phyloP scores from a whole-genome alignment of 2,797 vertebrate genomes.

The Hippopotamyrus pictus region DNA sequence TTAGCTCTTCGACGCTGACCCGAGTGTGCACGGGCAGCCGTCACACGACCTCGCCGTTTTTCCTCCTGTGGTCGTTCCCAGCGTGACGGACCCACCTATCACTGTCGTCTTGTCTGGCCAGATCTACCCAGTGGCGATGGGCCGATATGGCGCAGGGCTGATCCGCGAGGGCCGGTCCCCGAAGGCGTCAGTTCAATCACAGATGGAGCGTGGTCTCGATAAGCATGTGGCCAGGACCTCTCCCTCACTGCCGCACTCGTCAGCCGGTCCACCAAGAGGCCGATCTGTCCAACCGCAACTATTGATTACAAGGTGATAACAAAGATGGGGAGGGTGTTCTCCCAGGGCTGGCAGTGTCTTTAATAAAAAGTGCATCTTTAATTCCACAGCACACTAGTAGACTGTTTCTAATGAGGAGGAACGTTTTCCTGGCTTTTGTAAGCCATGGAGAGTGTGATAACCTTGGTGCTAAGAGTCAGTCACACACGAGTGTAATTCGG shows the following conservation, averaged over 20 bases:
- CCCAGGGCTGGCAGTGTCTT: not conserved
- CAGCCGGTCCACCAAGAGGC: not conserved
- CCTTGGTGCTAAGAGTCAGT: not conserved
- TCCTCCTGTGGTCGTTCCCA: not conserved
- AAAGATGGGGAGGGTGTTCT: not conserved
- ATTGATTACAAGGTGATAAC: not conserved
- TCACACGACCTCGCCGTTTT: not conserved
- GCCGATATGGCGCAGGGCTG: not conserved
- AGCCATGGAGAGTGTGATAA: not conserved
- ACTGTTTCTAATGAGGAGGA: not conserved
- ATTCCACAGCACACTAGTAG: not conserved
- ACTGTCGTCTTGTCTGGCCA: not conserved
- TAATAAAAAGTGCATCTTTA: not conserved
- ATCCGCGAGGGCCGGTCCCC: not conserved
- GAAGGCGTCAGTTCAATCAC: not conserved
- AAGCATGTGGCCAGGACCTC: not conserved
- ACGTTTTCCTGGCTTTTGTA: not conserved
- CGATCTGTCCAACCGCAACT: not conserved
- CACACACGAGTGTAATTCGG: not conserved
- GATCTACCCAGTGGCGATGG: not conserved
- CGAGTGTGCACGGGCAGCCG: not conserved
- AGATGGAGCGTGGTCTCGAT: not conserved
- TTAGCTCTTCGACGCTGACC: not conserved
- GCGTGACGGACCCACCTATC: not conserved
- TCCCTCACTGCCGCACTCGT: not conserved